Evolutionary conservation across 1,140 invertebrate genomes (phyloP), one percentile per base, ranked within the genome.

Genomic region (Drosophila repletoides): DNA sequence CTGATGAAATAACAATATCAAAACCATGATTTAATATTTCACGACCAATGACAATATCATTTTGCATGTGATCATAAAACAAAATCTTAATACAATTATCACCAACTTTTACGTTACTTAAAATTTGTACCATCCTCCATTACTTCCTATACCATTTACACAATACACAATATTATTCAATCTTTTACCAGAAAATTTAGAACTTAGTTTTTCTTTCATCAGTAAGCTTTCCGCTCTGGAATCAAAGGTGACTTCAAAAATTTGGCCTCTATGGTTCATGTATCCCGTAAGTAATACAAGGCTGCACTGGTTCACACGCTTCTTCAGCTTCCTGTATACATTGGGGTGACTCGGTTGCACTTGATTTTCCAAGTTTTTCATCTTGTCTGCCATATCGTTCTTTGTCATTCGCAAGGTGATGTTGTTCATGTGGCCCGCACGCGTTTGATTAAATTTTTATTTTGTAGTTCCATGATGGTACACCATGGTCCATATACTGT

Each of bases 161-260:
- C 34, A 51, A n/a, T n/a, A n/a, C n/a, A 61, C 38, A 61, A 51
- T 41, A 51, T 53, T 63, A 28, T 38, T 63, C 3, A 55, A 41
- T 55, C 26, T 41, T 31, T 41, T 55, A 41, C 36, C 12, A 53
- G 45, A 55, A 56, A 66, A 56, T 38, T 24, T 33, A 3, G 24
- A 53, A 64, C 49, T 64, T 53, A 53, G 49, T 24, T 51, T 52
- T 58, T 66, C 15, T 59, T 66, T 66, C 33, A 48, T 46, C 34
- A 29, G 5, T 6, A 26, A 58, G 21, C 61, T 58, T 40, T 65
- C 43, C 24, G 34, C 4, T 40, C 63, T 36, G 1, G 31, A 64
- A 48, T 48, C 41, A 6, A 66, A 66, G n/a, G 46, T 66, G 33
- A 58, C 17, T 58, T 51, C 46, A 19, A 52, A 59, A 43, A 31